Base-by-base conservation (phyloP, 2,113 vertebrate genomes). In the Lepisosteus oculatus region DNA sequence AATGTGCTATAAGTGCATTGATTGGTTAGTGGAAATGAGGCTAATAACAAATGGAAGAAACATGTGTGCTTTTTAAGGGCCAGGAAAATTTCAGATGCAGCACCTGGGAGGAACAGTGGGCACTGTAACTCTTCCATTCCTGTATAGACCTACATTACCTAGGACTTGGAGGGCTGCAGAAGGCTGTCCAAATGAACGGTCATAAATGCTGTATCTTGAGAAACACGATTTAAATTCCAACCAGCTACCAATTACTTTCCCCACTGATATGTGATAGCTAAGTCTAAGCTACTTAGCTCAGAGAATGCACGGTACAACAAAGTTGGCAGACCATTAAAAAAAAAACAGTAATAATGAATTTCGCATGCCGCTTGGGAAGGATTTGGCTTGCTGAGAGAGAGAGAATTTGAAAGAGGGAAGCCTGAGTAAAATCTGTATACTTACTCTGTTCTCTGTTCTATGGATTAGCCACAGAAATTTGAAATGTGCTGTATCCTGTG, bases 301-400 rank as follows among this genome's bases (percentile, higher is more conserved):
- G 67, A 51, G 54, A 55, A 68, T 6, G 51, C 47, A 13, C 67
- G 3, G 47, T 47, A 29, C 13, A 55, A 59, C 7, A 55, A 70
- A 14, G n/a, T 9, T 44, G 55, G 68, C 41, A 59, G 41, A n/a
- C 56, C 68, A 70, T 70, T 70, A 43, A 57, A 69, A 57, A 67
- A 67, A 67, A 44, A 13, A 17, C 41, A 41, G 55, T 54, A 68
- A 68, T 42, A 61, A 44, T 70, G 68, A 57, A n/a, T 70, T 70
- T 59, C 54, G 4, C 55, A n/a, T 9, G 2, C 13, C n/a, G 42
- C 29, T 70, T 57, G 41, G 54, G 6, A 15, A 55, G 68, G 55
- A 59, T 70, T 43, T 44, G 42, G 14, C 57, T 7, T 41, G 12
- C 51, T 42, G 55, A 17, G 45, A 67, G 65, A 67, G 65, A 67